Percentiles rank a stretch among this genome's conserved stretches.
Conservation (phyloP, 1,140 invertebrate species). For the Agrypnia vestita region DNA sequence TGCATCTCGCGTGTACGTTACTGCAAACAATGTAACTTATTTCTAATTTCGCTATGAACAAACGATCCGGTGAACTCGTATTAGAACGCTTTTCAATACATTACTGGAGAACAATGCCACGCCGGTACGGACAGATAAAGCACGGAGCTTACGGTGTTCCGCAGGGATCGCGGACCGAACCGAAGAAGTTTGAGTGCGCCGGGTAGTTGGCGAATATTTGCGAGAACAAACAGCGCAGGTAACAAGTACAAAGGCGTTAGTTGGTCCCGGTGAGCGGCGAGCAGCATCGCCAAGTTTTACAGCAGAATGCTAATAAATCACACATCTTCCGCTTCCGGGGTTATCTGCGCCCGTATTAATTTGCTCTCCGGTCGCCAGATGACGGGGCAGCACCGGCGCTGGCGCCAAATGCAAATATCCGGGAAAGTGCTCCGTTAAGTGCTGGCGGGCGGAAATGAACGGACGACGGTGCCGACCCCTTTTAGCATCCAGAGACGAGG, state of each 20-base stretch:
- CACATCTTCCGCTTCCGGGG: background rate
- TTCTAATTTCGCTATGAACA: background rate
- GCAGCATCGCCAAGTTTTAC: background rate
- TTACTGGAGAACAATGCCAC: background rate
- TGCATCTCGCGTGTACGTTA: background rate
- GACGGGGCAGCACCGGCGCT: background rate
- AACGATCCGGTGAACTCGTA: slow-evolving; percentile 3
- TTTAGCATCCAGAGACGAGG: background rate
- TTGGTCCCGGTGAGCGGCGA: background rate
- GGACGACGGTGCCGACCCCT: background rate
- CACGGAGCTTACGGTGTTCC: slow-evolving; percentile 6
- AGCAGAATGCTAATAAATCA: slow-evolving; percentile 20
- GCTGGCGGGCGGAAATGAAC: slow-evolving; percentile 20
- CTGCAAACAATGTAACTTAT: background rate
- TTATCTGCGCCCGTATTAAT: background rate
- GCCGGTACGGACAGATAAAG: background rate
- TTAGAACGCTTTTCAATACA: slow-evolving; percentile 22
- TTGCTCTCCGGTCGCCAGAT: background rate
- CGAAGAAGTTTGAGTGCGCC: slow-evolving; percentile 14
- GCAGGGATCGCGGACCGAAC: slow-evolving; percentile 13
- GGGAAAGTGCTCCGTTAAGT: slow-evolving; percentile 23
- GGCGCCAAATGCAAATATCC: slow-evolving; percentile 31
- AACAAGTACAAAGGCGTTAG: background rate
- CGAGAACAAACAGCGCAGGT: background rate
- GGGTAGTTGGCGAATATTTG: slow-evolving; percentile 10